Conservation (phyloP, 1,140 invertebrate genomes). For the Sminthurides bifidus region DNA sequence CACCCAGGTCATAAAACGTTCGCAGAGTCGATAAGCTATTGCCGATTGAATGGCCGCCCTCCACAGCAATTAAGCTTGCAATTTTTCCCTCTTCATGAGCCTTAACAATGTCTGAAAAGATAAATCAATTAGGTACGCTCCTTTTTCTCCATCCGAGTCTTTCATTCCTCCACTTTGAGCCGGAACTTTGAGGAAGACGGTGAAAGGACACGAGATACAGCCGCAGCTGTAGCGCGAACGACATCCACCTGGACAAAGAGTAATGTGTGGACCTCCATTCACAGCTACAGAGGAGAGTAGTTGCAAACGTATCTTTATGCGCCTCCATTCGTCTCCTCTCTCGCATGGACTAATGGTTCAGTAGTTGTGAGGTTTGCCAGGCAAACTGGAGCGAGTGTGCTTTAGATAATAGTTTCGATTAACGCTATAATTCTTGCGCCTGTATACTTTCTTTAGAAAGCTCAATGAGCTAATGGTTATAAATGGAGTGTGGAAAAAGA, state of each 20-base stretch:
- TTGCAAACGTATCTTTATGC: too few relatives aligned
- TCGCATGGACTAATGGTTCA: too few relatives aligned
- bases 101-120: constrained; percentile 52
- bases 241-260: too few relatives aligned
- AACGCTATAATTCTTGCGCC: constrained; percentile 4
- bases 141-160: too few relatives aligned
- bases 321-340: too few relatives aligned
- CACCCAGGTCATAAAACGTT: constrained; percentile 69
- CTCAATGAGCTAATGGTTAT: not conserved
- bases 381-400: too few relatives aligned
- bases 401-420: too few relatives aligned
- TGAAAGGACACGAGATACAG: constrained; percentile 6
- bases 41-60: constrained; percentile 69
- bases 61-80: constrained; percentile 53
- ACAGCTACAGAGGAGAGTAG: too few relatives aligned
- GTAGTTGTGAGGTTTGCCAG: too few relatives aligned
- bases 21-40: constrained; percentile 67
- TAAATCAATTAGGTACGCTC: not conserved
- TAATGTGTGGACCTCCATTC: too few relatives aligned
- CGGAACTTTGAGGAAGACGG: not conserved
- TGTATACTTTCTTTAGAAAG: not conserved
- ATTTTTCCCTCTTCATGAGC: constrained; percentile 59
- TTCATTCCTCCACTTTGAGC: not conserved
- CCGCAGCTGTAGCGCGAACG: too few relatives aligned
- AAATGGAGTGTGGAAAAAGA: too few relatives aligned